A percentile compares a stretch with the other conserved stretches of the same genome.
Evolutionary conservation across 2,797 vertebrate species (phyloP).

Genomic region (Acanthis flammea): DNA sequence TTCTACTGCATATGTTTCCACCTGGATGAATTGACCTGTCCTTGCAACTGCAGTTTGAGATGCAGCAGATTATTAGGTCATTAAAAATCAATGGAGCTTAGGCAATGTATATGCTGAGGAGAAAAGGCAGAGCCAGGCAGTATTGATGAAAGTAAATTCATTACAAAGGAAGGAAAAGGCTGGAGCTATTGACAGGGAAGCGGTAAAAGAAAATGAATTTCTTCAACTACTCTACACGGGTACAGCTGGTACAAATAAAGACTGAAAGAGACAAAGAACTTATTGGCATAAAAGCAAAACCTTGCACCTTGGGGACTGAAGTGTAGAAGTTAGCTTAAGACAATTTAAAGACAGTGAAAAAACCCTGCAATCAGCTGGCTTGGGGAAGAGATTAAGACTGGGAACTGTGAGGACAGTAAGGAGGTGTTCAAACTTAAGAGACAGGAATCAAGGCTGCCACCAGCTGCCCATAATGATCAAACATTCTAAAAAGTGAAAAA

Average conservation of each 20-base stretch:
- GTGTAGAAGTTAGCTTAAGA: background rate
- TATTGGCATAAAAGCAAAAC: background rate
- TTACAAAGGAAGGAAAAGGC: background rate
- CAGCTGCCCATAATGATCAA: background rate
- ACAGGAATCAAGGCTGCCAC: background rate
- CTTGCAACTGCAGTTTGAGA: background rate
- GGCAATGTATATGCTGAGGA: background rate
- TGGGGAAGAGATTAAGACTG: background rate
- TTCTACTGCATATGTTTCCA: background rate
- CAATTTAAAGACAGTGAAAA: background rate
- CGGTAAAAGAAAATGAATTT: background rate
- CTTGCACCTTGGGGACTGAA: background rate
- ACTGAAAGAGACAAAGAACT: background rate
- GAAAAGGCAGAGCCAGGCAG: background rate
- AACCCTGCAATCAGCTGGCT: background rate
- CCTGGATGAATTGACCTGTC: background rate
- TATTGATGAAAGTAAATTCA: background rate
- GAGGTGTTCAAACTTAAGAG: background rate
- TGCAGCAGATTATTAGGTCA: background rate
- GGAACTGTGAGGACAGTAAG: background rate
- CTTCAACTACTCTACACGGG: background rate
- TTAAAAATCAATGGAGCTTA: background rate
- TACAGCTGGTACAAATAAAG: background rate
- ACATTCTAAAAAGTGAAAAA: background rate
- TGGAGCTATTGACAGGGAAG: background rate